A percentile compares a stretch with the other conserved stretches of the same genome.
Conservation (phyloP, 2,113 vertebrate genomes). For the Oceanites oceanicus region DNA sequence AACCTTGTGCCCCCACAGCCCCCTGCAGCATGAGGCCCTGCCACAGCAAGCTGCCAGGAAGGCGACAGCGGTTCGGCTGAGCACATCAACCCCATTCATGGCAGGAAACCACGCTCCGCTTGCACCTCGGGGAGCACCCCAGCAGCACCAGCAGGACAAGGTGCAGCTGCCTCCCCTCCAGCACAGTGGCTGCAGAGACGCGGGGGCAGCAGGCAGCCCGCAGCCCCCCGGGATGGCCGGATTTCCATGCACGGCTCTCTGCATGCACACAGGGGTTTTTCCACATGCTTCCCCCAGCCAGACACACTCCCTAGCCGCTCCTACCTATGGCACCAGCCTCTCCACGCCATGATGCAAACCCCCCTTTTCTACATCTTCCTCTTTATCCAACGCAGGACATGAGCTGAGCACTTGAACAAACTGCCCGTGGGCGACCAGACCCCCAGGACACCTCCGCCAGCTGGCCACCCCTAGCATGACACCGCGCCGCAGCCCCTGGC, state of each 20-base stretch:
- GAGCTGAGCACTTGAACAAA: not conserved
- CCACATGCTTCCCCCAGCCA: not conserved
- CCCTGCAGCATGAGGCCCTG: rapidly evolving
- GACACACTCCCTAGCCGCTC: not conserved
- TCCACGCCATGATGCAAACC: not conserved
- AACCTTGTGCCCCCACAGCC: rapidly evolving
- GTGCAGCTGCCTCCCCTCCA: not conserved
- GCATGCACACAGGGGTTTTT: rapidly evolving
- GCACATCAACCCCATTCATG: not conserved
- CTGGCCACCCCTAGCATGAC: not conserved
- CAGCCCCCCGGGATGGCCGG: rapidly evolving
- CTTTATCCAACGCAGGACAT: not conserved
- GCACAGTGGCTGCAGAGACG: not conserved
- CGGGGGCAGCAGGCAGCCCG: not conserved
- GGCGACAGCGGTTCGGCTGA: not conserved
- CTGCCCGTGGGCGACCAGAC: not conserved
- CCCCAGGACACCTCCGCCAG: rapidly evolving
- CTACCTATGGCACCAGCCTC: not conserved
- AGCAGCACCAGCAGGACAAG: not conserved
- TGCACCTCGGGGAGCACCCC: not conserved
- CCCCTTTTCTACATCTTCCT: not conserved
- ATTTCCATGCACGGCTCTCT: not conserved
- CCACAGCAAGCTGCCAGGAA: not conserved
- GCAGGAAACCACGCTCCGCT: not conserved
- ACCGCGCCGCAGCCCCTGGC: not conserved